These are phyloP conservation scores for Pelagia noctiluca DNA, from an alignment of 30 jellyfish, hydroid and myxozoan genomes.

Conservation along the genomic window DNA sequence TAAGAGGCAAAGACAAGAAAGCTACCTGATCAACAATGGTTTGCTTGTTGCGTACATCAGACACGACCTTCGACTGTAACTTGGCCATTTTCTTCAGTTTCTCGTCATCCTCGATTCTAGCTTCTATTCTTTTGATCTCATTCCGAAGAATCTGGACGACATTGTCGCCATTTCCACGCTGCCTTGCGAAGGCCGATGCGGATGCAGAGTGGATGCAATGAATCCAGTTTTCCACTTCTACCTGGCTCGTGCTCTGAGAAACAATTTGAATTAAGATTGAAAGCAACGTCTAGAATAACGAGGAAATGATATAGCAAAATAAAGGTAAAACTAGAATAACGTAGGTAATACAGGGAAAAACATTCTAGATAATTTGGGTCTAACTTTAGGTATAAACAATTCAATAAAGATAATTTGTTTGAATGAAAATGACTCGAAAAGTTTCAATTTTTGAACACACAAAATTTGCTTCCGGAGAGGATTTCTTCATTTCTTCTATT, in stretches of 20 bases:
- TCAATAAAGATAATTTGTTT: too few relatives aligned
- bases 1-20: neutral
- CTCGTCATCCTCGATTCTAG: slow-evolving; percentile 69
- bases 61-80: slow-evolving; percentile 87
- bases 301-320: neutral
- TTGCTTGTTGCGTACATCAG: slow-evolving; percentile 82
- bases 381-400: too few relatives aligned
- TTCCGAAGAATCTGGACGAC: slow-evolving; percentile 22
- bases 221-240: slow-evolving; percentile 95
- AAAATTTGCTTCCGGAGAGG: too few relatives aligned
- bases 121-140: slow-evolving; percentile 74
- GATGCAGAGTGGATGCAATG: slow-evolving; percentile 91
- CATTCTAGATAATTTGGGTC: too few relatives aligned
- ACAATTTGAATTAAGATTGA: neutral
- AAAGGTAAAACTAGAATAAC: neutral
- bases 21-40: slow-evolving; percentile 85
- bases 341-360: neutral
- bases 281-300: neutral
- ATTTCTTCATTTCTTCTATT: too few relatives aligned
- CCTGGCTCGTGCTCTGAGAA: slow-evolving; percentile 83
- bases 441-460: too few relatives aligned
- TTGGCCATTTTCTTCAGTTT: slow-evolving; percentile 90
- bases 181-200: slow-evolving; percentile 84
- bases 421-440: too few relatives aligned
- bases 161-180: slow-evolving; percentile 51